Evolutionary conservation across 35 echinoderm and acorn worm species (phyloP), one percentile per base, ranked within the genome.

Genomic region (Amphiura filiformis): DNA sequence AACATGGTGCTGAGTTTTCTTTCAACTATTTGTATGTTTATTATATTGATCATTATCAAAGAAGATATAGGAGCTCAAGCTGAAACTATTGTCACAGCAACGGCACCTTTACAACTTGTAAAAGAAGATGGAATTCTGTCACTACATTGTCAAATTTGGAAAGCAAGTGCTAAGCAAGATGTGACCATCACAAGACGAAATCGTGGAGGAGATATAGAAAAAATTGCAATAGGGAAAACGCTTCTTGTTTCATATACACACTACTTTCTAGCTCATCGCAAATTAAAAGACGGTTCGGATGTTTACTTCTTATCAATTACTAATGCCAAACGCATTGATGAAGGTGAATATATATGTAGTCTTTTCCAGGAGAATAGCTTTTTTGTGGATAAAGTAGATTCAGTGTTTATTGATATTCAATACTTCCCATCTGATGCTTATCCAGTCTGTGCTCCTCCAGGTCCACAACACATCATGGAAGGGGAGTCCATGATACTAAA

Each of bases 231-330:
- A 3, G 28, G 28, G 7, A 70, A 70, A 70, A 11, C 1, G 15
- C 1, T 70, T 70, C 26, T 70, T 11, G 28, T 4, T 13, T 2
- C 7, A 23, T 2, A n/a, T 26, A 70, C 7, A 1, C 15, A n/a
- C 26, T 30, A 70, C 28, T 70, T 70, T 70, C 26, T 70, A 26
- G 61, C 61, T 15, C 61, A 70, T 70, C 61, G 61, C 1, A 70
- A 70, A n/a, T 70, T 70, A 70, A 70, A 70, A 70, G 61, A 70
- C 26, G 61, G 61, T 70, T 70, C 61, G 7, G 61, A 70, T n/a
- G 61, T 70, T n/a, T 70, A 26, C 26, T 70, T 70, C 26, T 23
- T 70, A 15, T 70, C 61, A 11, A 70, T 70, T 13, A 70, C 61
- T 4, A 23, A 70, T 11, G 61, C 26, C 26, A 30, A 5, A 3